Conservation (phyloP, 2,113 vertebrate genomes). For the Bujurquina vittata region DNA sequence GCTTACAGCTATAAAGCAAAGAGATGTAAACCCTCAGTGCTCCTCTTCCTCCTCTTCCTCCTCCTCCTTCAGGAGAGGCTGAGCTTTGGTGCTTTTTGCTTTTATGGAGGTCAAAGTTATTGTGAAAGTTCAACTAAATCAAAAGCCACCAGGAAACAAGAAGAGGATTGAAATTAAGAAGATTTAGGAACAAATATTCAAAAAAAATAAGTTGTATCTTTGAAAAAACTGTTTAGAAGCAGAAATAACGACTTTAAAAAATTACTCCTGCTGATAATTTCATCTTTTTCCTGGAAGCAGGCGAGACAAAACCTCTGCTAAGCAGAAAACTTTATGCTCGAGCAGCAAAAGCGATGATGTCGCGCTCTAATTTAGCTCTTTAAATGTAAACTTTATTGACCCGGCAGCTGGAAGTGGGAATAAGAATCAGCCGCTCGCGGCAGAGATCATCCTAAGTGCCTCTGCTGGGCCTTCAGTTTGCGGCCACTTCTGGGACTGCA, state of each 20-base stretch:
- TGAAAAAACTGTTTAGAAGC: neutral
- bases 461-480: neutral
- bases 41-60: too few relatives aligned
- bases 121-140: too few relatives aligned
- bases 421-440: neutral
- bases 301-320: neutral
- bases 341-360: neutral
- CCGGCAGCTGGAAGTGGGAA: neutral
- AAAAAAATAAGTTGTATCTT: neutral
- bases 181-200: neutral
- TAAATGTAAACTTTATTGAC: conserved; percentile 38
- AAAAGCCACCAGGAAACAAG: too few relatives aligned
- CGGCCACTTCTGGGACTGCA: conserved; percentile 33
- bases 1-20: too few relatives aligned
- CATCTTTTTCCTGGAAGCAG: neutral
- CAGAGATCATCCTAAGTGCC: conserved; percentile 11
- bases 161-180: fast-evolving
- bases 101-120: too few relatives aligned
- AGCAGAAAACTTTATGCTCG: neutral
- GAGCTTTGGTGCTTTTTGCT: too few relatives aligned
- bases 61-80: too few relatives aligned
- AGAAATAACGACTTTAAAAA: neutral
- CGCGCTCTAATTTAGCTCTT: conserved; percentile 12
- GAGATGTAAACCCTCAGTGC: too few relatives aligned
- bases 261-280: neutral